Evolutionary conservation across 2,113 vertebrate genomes (phyloP).

Genomic region (Eolophus roseicapilla): DNA sequence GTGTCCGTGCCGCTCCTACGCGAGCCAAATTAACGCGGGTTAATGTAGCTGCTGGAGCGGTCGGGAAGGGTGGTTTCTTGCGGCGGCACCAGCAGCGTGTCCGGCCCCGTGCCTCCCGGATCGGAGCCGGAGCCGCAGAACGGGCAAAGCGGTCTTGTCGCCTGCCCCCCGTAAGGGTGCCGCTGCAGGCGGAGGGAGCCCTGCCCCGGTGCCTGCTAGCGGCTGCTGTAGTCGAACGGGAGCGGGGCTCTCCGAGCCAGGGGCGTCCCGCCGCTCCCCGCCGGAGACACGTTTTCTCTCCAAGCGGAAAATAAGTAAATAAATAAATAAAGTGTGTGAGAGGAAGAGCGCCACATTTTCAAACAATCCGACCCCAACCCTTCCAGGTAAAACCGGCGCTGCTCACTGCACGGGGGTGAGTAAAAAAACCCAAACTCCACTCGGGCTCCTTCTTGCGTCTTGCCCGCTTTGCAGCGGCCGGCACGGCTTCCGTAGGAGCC

Average conservation of each 20-base stretch:
- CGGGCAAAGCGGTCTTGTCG: not conserved
- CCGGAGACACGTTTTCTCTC: not conserved
- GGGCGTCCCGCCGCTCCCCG: not conserved
- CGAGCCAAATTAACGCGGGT: not conserved
- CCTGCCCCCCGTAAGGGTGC: not conserved
- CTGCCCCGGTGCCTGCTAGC: not conserved
- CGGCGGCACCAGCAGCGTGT: not conserved
- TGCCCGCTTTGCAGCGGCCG: not conserved
- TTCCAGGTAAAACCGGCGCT: not conserved
- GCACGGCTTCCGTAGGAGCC: not conserved
- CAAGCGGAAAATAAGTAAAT: not conserved
- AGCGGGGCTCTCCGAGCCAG: not conserved
- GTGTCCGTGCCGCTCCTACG: not conserved
- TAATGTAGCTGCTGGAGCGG: not conserved
- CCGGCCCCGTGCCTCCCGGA: not conserved
- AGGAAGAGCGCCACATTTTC: not conserved
- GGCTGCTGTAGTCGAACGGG: not conserved
- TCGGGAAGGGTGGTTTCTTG: not conserved
- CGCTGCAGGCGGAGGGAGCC: not conserved
- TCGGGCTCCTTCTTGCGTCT: not conserved
- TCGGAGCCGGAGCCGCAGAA: not conserved
- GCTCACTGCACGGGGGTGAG: not conserved
- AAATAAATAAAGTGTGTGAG: not conserved
- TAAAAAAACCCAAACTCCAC: not conserved
- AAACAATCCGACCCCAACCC: not conserved